Percentiles rank a stretch among this genome's conserved stretches.
These are phyloP conservation scores for Dasyornis broadbenti DNA, from an alignment of 2,113 vertebrate genomes.

Conservation along the genomic window DNA sequence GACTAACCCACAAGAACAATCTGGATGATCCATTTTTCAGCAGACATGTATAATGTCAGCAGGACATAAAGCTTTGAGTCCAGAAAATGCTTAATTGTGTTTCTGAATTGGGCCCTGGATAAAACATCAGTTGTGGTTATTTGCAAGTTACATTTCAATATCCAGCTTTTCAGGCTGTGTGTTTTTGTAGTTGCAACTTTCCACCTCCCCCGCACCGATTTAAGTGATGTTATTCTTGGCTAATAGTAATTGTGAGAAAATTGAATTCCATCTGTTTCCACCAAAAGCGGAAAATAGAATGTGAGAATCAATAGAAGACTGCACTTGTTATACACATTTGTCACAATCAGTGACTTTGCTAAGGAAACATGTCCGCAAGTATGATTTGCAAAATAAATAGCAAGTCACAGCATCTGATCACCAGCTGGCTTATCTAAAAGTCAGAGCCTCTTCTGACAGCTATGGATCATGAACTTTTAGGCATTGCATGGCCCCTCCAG, in stretches of 20 bases:
- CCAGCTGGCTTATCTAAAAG: slow-evolving; percentile 33
- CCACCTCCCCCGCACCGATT: slow-evolving; percentile 54
- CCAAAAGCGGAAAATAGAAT: slow-evolving; percentile 59
- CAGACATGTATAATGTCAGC: not conserved
- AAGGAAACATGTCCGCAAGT: slow-evolving; percentile 40
- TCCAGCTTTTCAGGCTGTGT: slow-evolving; percentile 36
- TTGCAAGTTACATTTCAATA: slow-evolving; percentile 42
- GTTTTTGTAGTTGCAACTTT: slow-evolving; percentile 55
- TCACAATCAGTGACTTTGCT: slow-evolving; percentile 52
- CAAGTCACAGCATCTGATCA: slow-evolving; percentile 35
- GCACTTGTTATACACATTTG: slow-evolving; percentile 61
- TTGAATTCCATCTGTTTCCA: slow-evolving; percentile 66
- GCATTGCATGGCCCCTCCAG: not conserved
- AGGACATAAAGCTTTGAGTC: not conserved
- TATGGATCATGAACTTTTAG: not conserved
- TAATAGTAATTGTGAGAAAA: slow-evolving; percentile 67
- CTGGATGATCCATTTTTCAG: not conserved
- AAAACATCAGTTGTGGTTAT: not conserved
- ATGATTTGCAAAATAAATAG: slow-evolving; percentile 51
- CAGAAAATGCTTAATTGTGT: not conserved
- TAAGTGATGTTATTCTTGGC: slow-evolving; percentile 66
- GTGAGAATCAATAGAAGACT: slow-evolving; percentile 65
- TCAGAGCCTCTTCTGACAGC: not conserved
- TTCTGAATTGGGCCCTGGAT: not conserved
- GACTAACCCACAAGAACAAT: not conserved